Conservation (phyloP, 1,140 invertebrate species). For the Drosophila simulans region DNA sequence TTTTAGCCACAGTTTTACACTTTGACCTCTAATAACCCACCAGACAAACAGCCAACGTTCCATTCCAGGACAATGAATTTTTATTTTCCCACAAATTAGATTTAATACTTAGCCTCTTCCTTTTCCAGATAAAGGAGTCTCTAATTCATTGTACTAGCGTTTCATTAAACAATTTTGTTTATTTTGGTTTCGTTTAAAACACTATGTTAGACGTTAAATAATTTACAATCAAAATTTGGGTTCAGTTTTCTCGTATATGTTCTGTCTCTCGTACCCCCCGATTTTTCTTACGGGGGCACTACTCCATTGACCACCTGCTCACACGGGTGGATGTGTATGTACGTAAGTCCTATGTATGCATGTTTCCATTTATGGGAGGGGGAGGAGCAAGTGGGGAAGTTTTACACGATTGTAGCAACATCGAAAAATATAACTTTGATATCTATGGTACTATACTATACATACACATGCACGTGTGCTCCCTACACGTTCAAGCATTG, state of each 20-base stretch:
- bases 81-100: too few relatives aligned
- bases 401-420: constrained; percentile 52
- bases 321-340: constrained; percentile 40
- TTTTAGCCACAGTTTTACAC: too few relatives aligned
- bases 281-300: background rate
- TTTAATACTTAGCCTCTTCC: background rate
- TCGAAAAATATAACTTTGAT: constrained; percentile 54
- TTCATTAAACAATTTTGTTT: constrained; percentile 65
- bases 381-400: constrained; percentile 13
- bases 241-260: constrained; percentile 55
- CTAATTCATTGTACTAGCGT: constrained; percentile 38
- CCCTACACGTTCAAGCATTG: constrained; percentile 41
- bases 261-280: constrained; percentile 18
- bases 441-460: constrained; percentile 32
- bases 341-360: background rate
- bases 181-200: constrained; percentile 63
- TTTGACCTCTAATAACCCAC: too few relatives aligned
- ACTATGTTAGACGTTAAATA: constrained; percentile 65
- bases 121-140: background rate
- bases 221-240: constrained; percentile 75
- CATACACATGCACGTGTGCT: constrained; percentile 30
- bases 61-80: too few relatives aligned
- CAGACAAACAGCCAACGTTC: too few relatives aligned
- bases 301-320: constrained; percentile 22
- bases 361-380: background rate